Percentiles rank a stretch among this genome's conserved stretches.
Evolutionary conservation across 2,888 invertebrate genomes (phyloP).

Genomic region (Caenorhabditis imperialis): DNA sequence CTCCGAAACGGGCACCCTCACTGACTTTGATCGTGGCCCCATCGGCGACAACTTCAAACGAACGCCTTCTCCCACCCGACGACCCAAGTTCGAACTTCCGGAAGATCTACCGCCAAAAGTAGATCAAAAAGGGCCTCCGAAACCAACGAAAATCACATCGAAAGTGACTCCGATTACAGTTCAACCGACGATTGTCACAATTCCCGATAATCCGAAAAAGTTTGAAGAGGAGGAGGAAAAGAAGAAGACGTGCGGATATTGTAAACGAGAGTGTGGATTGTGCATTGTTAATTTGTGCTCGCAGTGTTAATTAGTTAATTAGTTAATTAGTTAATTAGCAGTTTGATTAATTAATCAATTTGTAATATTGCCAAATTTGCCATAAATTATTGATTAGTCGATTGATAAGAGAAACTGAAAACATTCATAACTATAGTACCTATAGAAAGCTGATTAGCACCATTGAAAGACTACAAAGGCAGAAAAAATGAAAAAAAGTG

Average conservation of each 20-base stretch:
- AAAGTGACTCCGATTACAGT: constrained; percentile 43
- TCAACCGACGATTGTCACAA: constrained; percentile 36
- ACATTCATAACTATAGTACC: too few species aligned
- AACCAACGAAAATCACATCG: not conserved
- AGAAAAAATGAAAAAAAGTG: constrained; percentile 12
- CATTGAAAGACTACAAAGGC: not conserved
- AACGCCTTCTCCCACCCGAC: constrained; percentile 24
- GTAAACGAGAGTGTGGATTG: constrained; percentile 41
- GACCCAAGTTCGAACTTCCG: constrained; percentile 1
- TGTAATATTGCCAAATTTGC: too few species aligned
- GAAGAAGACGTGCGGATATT: constrained; percentile 31
- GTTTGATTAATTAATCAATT: too few species aligned
- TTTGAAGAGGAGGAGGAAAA: constrained; percentile 10
- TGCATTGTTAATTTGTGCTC: constrained; percentile 39
- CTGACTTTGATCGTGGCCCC: constrained; percentile 35
- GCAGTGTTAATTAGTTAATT: too few species aligned
- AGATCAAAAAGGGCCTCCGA: not conserved
- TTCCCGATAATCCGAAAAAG: constrained; percentile 14
- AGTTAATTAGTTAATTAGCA: too few species aligned
- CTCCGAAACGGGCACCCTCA: constrained; percentile 19
- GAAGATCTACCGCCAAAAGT: constrained; percentile 7
- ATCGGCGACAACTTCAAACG: constrained; percentile 30
- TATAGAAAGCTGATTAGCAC: too few species aligned
- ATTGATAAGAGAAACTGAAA: too few species aligned
- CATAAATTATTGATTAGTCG: not conserved